phyloP scores from a whole-genome alignment of 2,888 invertebrate species.

The Andrena haemorrhoa region DNA sequence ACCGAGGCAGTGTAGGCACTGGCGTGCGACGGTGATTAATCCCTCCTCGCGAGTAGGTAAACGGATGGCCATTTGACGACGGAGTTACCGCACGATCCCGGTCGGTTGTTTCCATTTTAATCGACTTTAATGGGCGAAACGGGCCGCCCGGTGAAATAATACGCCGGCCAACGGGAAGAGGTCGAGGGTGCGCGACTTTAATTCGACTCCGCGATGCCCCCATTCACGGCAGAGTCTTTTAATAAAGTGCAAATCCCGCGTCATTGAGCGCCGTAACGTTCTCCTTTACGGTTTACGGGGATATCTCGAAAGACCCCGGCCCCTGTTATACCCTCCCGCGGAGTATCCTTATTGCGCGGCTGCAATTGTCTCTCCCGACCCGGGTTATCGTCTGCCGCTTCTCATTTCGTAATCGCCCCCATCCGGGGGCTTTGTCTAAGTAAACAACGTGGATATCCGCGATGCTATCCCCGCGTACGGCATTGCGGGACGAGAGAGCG shows the following conservation, averaged over 20 bases:
- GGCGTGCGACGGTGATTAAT: conserved; percentile 45
- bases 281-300: conserved; percentile 53
- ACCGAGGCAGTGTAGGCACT: not conserved
- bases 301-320: conserved; percentile 18
- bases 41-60: conserved; percentile 42
- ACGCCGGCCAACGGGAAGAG: conserved; percentile 3
- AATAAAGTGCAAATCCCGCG: conserved; percentile 72
- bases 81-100: conserved; percentile 27
- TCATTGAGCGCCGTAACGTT: conserved; percentile 63
- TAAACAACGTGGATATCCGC: conserved; percentile 3
- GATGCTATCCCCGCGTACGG: not conserved
- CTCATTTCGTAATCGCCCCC: conserved; percentile 53
- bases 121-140: conserved; percentile 30
- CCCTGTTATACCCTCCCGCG: conserved; percentile 31
- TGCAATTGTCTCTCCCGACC: conserved; percentile 52
- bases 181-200: conserved; percentile 38
- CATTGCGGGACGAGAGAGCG: not conserved
- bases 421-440: conserved; percentile 35
- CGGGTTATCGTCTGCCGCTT: conserved; percentile 49
- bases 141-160: conserved; percentile 24
- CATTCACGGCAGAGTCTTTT: conserved; percentile 57
- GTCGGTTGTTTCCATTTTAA: conserved; percentile 52
- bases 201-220: conserved; percentile 47
- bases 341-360: conserved; percentile 46
- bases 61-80: conserved; percentile 43